A percentile compares a stretch with the other conserved stretches of the same genome.
These are phyloP conservation scores for Pavo muticus DNA, from an alignment of 2,113 vertebrate species.

Conservation along the genomic window DNA sequence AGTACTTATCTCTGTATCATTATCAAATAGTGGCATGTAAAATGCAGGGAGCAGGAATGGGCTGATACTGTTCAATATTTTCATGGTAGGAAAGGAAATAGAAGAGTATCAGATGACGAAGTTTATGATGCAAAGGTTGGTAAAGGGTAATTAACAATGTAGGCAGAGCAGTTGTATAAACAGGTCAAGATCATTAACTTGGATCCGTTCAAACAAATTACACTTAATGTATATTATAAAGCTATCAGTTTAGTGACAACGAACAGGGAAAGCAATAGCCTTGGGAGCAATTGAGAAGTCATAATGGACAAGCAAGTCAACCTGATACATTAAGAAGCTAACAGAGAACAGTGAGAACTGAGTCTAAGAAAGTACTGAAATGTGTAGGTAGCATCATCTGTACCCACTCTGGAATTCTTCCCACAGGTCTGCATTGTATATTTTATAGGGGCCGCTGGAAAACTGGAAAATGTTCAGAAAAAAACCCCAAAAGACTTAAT, in stretches of 20 bases:
- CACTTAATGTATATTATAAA: neutral
- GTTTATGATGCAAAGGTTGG: neutral
- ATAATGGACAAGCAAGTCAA: neutral
- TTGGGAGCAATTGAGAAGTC: neutral
- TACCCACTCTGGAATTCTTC: neutral
- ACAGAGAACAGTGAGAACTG: neutral
- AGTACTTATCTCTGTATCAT: neutral
- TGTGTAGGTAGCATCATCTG: neutral
- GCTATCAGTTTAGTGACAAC: neutral
- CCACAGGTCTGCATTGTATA: neutral
- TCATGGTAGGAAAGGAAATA: neutral
- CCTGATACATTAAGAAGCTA: neutral
- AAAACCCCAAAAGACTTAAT: neutral
- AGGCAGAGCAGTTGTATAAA: neutral
- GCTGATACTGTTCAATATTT: neutral
- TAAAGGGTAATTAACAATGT: neutral
- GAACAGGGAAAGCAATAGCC: neutral
- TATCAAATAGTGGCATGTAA: neutral
- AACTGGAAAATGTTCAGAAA: neutral
- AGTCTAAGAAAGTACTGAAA: neutral
- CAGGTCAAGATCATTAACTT: neutral
- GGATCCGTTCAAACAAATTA: neutral
- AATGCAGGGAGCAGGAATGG: neutral
- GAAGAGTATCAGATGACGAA: neutral
- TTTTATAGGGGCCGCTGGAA: neutral